Base-by-base conservation (phyloP, 2,113 vertebrate species). In the Corythoichthys intestinalis region DNA sequence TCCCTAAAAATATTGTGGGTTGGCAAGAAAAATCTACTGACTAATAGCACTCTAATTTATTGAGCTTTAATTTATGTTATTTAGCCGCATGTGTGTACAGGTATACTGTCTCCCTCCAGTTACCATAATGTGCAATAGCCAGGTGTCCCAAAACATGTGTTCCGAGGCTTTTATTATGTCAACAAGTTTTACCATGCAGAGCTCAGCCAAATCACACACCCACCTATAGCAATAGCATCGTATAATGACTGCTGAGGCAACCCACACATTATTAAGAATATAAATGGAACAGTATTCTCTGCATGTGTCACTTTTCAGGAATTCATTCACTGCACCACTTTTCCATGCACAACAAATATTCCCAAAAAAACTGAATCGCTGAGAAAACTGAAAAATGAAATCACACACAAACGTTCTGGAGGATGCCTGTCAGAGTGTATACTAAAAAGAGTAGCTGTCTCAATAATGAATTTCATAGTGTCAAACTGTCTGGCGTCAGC, bases 361-460 rank as follows among this genome's bases (percentile, higher is more conserved):
- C 9, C 5, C 10, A 17, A 44, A 1, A n/a, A 61, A 61, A 13
- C 4, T n/a, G 37, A 41, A 11, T 60, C 12, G 39, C 20, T 28
- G 20, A 28, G 20, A 28, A 28, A 28, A 28, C 20, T 28, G 20
- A 28, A 28, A 28, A 41, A 41, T 41, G 39, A 41, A 73, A 0
- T 52, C 6, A 34, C 41, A 59, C 47, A 69, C 39, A 50, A 17
- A 71, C 6, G 7, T 65, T 47, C 56, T 28, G 13, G 28, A 41
- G 52, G 49, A 67, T 53, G 67, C 65, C 68, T 77, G 49, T 67
- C 76, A 75, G 41, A 70, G 28, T 52, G 66, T 39, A 66, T 61
- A 72, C 69, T 72, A 75, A 83, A 70, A 68, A 76, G 60, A 67
- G 74, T 71, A 35, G 20, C 8, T 69, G 50, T n/a, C 50, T 66